phyloP scores from a whole-genome alignment of 2,113 vertebrate species.

The Gopherus evgoodei region DNA sequence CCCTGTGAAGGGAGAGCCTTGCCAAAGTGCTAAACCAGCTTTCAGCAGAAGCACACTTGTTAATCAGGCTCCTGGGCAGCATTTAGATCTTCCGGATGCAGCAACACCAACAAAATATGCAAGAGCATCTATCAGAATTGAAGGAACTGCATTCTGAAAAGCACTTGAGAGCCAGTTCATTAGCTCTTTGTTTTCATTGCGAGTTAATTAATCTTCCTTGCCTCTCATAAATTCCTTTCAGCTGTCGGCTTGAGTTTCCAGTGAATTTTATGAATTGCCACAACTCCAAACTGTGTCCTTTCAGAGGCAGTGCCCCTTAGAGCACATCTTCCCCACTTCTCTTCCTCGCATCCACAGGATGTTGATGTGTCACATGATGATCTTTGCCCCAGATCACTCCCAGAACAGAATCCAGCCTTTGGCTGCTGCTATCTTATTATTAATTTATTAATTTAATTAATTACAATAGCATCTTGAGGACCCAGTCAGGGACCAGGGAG shows the following conservation, averaged over 20 bases:
- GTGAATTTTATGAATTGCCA: background rate
- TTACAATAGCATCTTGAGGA: background rate
- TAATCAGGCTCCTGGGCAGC: background rate
- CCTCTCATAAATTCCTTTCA: background rate
- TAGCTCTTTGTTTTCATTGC: constrained; percentile 15
- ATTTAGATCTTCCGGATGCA: background rate
- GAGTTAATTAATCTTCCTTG: background rate
- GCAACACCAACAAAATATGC: background rate
- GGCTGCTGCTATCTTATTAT: background rate
- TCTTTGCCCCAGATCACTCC: background rate
- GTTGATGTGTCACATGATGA: background rate
- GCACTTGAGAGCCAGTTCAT: background rate
- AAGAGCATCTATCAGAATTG: background rate
- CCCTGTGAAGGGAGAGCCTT: background rate
- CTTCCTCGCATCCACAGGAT: background rate
- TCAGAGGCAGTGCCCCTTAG: background rate
- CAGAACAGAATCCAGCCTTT: background rate
- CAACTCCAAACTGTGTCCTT: background rate
- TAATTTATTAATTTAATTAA: background rate
- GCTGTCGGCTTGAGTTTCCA: background rate
- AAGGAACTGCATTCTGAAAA: constrained; percentile 20
- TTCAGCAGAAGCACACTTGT: background rate
- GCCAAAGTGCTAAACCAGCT: background rate
- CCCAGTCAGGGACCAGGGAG: background rate
- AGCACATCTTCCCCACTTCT: background rate